These are phyloP conservation scores for Zingel zingel DNA, from an alignment of 2,113 vertebrate species.

Conservation along the genomic window DNA sequence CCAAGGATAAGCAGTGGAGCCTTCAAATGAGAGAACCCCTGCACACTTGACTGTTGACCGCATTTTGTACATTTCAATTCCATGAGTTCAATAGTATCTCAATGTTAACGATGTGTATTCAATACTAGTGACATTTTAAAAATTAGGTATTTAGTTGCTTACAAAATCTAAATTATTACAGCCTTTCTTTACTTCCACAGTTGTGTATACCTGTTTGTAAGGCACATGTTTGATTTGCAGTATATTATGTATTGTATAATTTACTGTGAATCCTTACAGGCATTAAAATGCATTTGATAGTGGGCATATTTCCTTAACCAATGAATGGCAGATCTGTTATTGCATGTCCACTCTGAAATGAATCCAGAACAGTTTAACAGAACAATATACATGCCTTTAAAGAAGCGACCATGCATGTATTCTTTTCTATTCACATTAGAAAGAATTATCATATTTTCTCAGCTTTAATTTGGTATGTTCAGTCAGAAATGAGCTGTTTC, in stretches of 20 bases:
- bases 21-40: neutral
- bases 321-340: no score
- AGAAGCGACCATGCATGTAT: neutral
- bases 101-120: neutral
- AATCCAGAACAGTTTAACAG: no score
- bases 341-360: no score
- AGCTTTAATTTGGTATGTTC: neutral
- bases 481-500: constrained; percentile 6
- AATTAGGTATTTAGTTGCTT: neutral
- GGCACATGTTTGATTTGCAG: neutral
- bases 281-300: neutral
- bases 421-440: neutral
- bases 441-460: neutral
- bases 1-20: neutral
- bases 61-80: no score
- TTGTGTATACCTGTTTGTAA: neutral
- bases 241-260: neutral
- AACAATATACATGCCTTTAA: no score
- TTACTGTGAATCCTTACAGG: neutral
- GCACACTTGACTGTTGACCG: no score
- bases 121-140: neutral
- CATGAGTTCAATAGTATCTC: no score
- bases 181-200: neutral
- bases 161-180: neutral
- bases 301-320: no score